phyloP scores from a whole-genome alignment of 2,113 vertebrate genomes.

The Labeo rohita region DNA sequence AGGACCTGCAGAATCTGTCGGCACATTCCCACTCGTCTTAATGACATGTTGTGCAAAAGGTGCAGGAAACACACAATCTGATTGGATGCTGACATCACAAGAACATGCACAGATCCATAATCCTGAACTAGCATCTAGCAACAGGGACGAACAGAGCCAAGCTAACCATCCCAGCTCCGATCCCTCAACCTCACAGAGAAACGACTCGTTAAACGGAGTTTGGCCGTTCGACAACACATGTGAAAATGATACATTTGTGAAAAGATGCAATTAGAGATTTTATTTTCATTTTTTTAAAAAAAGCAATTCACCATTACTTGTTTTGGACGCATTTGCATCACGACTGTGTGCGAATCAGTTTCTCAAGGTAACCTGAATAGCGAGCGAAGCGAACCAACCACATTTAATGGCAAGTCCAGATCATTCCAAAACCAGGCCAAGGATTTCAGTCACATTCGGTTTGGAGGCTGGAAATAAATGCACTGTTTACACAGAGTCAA shows the following conservation, averaged over 20 bases:
- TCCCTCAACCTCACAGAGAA: neutral
- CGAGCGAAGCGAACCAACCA: neutral
- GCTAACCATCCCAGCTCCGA: neutral
- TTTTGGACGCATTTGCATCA: neutral
- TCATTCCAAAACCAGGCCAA: neutral
- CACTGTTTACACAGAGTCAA: neutral
- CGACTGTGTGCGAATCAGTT: neutral
- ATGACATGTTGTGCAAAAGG: no score
- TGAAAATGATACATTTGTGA: neutral
- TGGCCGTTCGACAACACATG: neutral
- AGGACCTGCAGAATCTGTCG: no score
- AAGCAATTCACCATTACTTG: neutral
- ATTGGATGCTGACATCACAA: no score
- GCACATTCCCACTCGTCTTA: no score
- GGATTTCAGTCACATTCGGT: constrained; percentile 16
- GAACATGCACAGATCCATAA: neutral
- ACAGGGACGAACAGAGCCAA: no score
- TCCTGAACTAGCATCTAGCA: neutral
- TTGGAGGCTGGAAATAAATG: neutral
- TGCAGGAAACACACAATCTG: no score
- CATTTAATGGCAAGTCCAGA: neutral
- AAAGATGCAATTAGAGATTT: neutral
- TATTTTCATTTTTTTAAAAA: neutral
- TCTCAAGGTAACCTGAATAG: neutral
- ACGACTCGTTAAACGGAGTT: neutral